phyloP scores from a whole-genome alignment of 2,888 invertebrate genomes.

The Platycheirus rosarum region DNA sequence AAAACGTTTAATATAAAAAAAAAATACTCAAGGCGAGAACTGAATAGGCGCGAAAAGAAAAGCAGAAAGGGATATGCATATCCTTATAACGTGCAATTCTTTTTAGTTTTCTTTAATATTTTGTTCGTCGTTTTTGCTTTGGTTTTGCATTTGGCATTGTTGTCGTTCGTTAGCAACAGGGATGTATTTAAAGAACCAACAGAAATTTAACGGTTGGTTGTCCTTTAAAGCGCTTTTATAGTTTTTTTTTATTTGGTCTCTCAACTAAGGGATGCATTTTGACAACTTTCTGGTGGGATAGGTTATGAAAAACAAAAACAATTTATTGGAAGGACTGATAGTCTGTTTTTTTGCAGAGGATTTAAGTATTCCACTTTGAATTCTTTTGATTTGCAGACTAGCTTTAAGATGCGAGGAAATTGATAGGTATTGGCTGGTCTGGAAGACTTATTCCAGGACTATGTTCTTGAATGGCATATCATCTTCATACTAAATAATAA shows the following conservation, averaged over 20 bases:
- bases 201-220: conserved; percentile 12
- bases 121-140: conserved; percentile 45
- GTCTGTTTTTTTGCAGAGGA: too few relatives aligned
- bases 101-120: conserved; percentile 58
- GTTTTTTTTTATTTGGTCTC: background rate
- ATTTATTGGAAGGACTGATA: too few relatives aligned
- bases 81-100: conserved; percentile 30
- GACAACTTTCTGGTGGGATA: too few relatives aligned
- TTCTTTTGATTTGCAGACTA: too few relatives aligned
- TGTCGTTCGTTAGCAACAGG: conserved; percentile 64
- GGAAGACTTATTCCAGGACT: too few relatives aligned
- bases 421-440: too few relatives aligned
- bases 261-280: too few relatives aligned
- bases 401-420: too few relatives aligned
- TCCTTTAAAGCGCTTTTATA: conserved; percentile 23
- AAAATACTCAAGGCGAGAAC: conserved; percentile 29
- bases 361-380: too few relatives aligned
- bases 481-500: too few relatives aligned
- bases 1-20: conserved; percentile 9
- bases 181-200: conserved; percentile 7
- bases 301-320: too few relatives aligned
- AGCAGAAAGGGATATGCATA: conserved; percentile 32
- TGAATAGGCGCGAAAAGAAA: conserved; percentile 53
- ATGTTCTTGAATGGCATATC: too few relatives aligned
- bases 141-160: conserved; percentile 47